phyloP scores from a whole-genome alignment of 2,113 vertebrate species.

The Mobula hypostoma region DNA sequence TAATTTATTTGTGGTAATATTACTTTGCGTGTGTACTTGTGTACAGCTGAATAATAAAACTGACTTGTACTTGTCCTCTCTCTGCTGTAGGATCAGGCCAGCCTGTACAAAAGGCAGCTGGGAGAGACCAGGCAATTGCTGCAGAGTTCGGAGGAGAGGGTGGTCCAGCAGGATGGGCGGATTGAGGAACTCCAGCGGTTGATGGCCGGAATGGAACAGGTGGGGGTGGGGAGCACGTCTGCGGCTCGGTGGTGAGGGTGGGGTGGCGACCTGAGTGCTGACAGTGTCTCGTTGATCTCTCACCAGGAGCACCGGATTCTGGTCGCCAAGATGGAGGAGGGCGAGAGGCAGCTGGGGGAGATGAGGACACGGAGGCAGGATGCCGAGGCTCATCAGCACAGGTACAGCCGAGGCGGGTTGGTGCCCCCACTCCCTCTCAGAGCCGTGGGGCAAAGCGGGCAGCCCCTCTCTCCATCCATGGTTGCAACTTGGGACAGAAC shows the following conservation, averaged over 20 bases:
- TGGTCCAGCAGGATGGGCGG: conserved; percentile 58
- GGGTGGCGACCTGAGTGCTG: no score
- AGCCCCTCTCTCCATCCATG: no score
- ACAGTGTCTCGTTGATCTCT: no score
- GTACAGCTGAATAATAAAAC: no score
- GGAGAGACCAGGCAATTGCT: conserved; percentile 57
- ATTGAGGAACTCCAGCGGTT: conserved; percentile 70
- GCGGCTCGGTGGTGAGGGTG: no score
- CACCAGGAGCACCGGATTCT: conserved; percentile 67
- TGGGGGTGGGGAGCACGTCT: not conserved
- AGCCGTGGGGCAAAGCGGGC: no score
- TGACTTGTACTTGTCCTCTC: no score
- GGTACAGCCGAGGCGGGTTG: conserved; percentile 56
- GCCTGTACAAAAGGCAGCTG: conserved; percentile 59
- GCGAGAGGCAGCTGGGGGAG: conserved; percentile 64
- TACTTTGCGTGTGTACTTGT: no score
- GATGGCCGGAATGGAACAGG: conserved; percentile 51
- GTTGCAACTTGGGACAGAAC: not conserved
- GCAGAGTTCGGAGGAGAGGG: conserved; percentile 51
- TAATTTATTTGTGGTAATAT: no score
- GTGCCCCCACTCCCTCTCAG: not conserved
- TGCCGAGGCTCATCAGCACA: conserved; percentile 56
- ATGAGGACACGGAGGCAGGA: conserved; percentile 59
- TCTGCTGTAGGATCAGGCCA: conserved; percentile 57
- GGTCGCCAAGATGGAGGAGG: conserved; percentile 60